These are phyloP conservation scores for Xerus inauris DNA, from an alignment of 2,113 vertebrate genomes.

Conservation along the genomic window DNA sequence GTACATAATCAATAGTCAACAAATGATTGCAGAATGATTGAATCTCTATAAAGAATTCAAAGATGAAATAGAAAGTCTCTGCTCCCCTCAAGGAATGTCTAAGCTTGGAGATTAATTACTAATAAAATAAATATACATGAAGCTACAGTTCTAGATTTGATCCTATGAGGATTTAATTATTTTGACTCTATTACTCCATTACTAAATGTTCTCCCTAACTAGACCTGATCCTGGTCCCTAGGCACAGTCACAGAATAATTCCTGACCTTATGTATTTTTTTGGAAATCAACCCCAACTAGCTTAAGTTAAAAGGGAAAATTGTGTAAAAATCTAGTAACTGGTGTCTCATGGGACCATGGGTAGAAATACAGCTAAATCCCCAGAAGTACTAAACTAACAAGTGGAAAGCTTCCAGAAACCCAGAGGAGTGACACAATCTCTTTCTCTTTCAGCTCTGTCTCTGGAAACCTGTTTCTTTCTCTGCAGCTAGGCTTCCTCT, in stretches of 20 bases:
- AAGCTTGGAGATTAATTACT: neutral
- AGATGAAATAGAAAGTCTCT: slow-evolving; percentile 28
- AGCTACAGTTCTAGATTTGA: neutral
- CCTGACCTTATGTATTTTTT: neutral
- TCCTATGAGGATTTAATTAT: neutral
- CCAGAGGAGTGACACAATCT: neutral
- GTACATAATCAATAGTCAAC: neutral
- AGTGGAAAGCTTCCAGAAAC: neutral
- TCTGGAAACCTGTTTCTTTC: neutral
- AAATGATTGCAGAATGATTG: slow-evolving; percentile 6
- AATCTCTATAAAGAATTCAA: slow-evolving; percentile 30
- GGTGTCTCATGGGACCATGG: neutral
- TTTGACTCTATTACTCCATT: neutral
- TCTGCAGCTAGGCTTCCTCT: neutral
- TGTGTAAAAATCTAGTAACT: slow-evolving; percentile 23
- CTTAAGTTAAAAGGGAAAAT: slow-evolving; percentile 20
- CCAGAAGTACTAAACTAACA: neutral
- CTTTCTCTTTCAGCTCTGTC: neutral
- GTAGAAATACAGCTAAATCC: neutral
- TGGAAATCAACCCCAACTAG: neutral
- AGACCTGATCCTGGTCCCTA: neutral
- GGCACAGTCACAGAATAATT: neutral
- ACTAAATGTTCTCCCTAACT: neutral
- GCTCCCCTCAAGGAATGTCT: neutral
- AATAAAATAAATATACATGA: slow-evolving; percentile 50